phyloP scores from a whole-genome alignment of 2,113 vertebrate genomes.

The Rostratula benghalensis region DNA sequence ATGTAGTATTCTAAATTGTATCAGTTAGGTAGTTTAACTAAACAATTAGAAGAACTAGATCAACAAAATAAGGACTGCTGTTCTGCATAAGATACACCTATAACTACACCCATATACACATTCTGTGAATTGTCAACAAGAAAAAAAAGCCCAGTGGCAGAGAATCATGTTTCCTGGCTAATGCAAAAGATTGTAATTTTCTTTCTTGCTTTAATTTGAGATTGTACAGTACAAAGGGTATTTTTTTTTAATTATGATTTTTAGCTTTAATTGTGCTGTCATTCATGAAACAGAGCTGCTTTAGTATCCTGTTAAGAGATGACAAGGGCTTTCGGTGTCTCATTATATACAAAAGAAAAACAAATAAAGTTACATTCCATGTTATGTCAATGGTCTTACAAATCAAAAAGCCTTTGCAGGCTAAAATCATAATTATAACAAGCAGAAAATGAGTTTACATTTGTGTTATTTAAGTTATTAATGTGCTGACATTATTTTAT shows the following conservation, averaged over 20 bases:
- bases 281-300: constrained; percentile 76
- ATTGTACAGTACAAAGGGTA: constrained; percentile 75
- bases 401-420: constrained; percentile 53
- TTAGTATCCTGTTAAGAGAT: constrained; percentile 77
- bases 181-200: constrained; percentile 72
- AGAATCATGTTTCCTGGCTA: constrained; percentile 77
- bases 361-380: constrained; percentile 79
- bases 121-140: constrained; percentile 62
- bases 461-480: constrained; percentile 66
- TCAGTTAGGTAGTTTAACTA: constrained; percentile 78
- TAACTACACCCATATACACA: constrained; percentile 58
- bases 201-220: constrained; percentile 77
- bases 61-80: constrained; percentile 72
- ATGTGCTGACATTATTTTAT: constrained; percentile 49
- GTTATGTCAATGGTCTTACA: constrained; percentile 74
- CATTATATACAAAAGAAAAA: constrained; percentile 67
- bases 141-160: constrained; percentile 60
- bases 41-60: constrained; percentile 77
- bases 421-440: constrained; percentile 49
- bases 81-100: constrained; percentile 66
- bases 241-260: constrained; percentile 69
- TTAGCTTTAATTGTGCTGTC: constrained; percentile 82
- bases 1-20: constrained; percentile 79
- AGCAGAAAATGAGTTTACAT: constrained; percentile 57
- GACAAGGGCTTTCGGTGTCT: constrained; percentile 75